Evolutionary conservation across 2,888 invertebrate genomes (phyloP).

Genomic region (Thymelicus acteon): DNA sequence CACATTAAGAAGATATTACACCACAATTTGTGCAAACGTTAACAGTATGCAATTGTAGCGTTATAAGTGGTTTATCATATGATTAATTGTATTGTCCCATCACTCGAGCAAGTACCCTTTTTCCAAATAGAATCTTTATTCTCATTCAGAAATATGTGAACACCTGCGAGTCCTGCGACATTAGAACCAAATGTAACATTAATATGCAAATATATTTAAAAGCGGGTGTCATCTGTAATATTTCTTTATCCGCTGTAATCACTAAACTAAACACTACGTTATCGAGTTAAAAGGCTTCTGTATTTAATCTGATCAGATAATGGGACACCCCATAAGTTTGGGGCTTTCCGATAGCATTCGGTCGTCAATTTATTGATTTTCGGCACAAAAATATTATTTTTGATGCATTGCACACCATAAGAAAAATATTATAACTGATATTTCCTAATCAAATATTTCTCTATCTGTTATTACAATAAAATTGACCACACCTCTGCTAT

Average conservation of each 20-base stretch:
- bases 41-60: too few relatives aligned
- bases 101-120: background rate
- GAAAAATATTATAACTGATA: background rate
- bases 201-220: constrained; percentile 56
- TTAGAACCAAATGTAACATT: constrained; percentile 46
- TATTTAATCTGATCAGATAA: constrained; percentile 31
- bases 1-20: too few relatives aligned
- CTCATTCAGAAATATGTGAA: constrained; percentile 39
- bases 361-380: constrained; percentile 8
- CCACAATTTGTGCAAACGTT: too few relatives aligned
- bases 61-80: too few relatives aligned
- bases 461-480: background rate
- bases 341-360: constrained; percentile 2
- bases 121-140: background rate
- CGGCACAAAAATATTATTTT: background rate
- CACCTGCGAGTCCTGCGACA: constrained; percentile 64
- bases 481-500: too few relatives aligned
- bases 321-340: background rate
- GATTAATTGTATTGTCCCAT: background rate
- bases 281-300: constrained; percentile 19
- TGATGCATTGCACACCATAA: background rate
- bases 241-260: constrained; percentile 29
- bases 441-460: background rate
- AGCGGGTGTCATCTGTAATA: constrained; percentile 44
- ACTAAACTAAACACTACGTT: constrained; percentile 14